Percentiles rank a stretch among this genome's conserved stretches.
Conservation (phyloP, 1,140 invertebrate species). For the Holotrichia oblita region DNA sequence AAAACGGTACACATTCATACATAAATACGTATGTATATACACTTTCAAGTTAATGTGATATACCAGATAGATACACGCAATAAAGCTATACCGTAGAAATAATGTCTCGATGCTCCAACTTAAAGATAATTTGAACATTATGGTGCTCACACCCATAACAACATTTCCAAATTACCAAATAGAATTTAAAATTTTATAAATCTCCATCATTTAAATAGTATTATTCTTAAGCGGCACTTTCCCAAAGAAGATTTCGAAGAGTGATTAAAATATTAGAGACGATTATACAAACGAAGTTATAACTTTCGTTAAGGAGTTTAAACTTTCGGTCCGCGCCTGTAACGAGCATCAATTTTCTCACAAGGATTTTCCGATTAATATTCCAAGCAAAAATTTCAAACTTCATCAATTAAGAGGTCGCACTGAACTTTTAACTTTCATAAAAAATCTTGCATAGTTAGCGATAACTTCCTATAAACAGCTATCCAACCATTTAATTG, state of each 20-base stretch:
- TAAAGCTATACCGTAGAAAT: too few species aligned
- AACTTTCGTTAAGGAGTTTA: slow-evolving; percentile 19
- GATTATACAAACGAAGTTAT: slow-evolving; percentile 23
- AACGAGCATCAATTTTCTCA: slow-evolving; percentile 32
- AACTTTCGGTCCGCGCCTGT: background rate
- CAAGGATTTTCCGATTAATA: slow-evolving; percentile 31
- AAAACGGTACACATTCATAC: too few species aligned
- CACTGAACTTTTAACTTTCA: background rate
- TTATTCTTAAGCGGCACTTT: background rate
- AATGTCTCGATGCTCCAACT: too few species aligned
- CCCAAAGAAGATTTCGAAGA: background rate
- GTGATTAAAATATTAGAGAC: slow-evolving; percentile 24
- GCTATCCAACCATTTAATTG: too few species aligned
- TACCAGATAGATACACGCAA: too few species aligned
- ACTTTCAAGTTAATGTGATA: too few species aligned
- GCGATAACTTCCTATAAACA: background rate
- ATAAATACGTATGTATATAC: too few species aligned
- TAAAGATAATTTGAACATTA: too few species aligned
- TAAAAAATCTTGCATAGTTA: background rate
- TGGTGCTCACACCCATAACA: too few species aligned
- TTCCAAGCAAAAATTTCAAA: slow-evolving; percentile 2
- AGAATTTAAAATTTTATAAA: too few species aligned
- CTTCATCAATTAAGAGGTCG: slow-evolving; percentile 24
- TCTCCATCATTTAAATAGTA: background rate
- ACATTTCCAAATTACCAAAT: too few species aligned